Evolutionary conservation across 2,113 vertebrate species (phyloP).

Genomic region (Sminthopsis crassicaudata): DNA sequence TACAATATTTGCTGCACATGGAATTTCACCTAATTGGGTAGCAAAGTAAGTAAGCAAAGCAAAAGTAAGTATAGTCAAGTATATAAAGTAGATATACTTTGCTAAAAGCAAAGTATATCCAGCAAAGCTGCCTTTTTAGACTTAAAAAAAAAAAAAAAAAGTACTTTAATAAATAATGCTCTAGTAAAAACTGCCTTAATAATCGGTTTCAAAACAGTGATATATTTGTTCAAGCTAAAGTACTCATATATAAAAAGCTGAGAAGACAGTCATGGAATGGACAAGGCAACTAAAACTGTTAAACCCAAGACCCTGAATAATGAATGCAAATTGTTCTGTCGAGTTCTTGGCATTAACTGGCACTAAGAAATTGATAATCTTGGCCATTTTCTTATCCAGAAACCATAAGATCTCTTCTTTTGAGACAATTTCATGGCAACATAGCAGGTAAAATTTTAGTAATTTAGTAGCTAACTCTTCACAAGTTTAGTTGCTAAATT

Average conservation of each 20-base stretch:
- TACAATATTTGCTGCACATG: slow-evolving; percentile 94
- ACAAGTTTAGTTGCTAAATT: slow-evolving; percentile 17
- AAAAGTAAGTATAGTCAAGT: not conserved
- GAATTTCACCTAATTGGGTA: slow-evolving; percentile 92
- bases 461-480: not conserved
- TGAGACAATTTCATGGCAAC: not conserved
- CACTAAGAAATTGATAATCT: not conserved
- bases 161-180: slow-evolving; percentile 16
- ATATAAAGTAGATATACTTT: not conserved
- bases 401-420: not conserved
- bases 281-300: slow-evolving; percentile 1
- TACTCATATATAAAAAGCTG: slow-evolving; percentile 22
- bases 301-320: not conserved
- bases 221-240: slow-evolving; percentile 10
- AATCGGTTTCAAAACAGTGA: slow-evolving; percentile 52
- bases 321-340: not conserved
- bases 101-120: not conserved
- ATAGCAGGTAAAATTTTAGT: not conserved
- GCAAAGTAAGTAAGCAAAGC: slow-evolving; percentile 92
- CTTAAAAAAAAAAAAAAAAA: slow-evolving; percentile 18
- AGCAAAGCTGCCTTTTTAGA: slow-evolving; percentile 15
- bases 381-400: not conserved
- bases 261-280: slow-evolving; percentile 42
- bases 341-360: not conserved
- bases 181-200: not conserved